Evolutionary conservation across 2,113 vertebrate species (phyloP).

Genomic region (Oceanites oceanicus): DNA sequence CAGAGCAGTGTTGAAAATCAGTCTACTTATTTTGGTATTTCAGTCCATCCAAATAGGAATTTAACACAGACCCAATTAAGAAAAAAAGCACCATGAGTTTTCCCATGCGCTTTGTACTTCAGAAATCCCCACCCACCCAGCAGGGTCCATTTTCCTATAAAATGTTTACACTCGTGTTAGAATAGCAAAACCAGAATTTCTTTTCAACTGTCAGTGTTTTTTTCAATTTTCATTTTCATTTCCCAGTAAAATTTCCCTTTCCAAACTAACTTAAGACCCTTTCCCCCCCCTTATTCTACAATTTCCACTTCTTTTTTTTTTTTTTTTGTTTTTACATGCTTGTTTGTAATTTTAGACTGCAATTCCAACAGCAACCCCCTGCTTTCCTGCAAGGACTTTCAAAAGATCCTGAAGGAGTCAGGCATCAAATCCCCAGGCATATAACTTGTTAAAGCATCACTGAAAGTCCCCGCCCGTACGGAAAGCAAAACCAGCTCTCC

Average conservation of each 20-base stretch:
- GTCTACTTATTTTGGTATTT: background rate
- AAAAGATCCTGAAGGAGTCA: background rate
- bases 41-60: background rate
- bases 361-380: background rate
- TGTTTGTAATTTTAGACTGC: background rate
- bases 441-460: background rate
- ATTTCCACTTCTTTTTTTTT: background rate
- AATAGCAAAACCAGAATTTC: background rate
- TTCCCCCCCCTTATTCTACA: background rate
- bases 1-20: background rate
- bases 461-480: background rate
- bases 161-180: background rate
- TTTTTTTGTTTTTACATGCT: background rate
- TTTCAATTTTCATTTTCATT: background rate
- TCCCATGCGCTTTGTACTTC: background rate
- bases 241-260: background rate
- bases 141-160: background rate
- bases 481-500: slow-evolving; percentile 2
- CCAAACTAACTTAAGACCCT: background rate
- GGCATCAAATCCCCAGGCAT: background rate
- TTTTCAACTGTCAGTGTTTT: background rate
- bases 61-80: background rate
- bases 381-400: background rate
- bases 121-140: background rate
- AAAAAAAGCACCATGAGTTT: background rate